Base-by-base conservation (phyloP, 2,113 vertebrate species). In the Barbus barbus region DNA sequence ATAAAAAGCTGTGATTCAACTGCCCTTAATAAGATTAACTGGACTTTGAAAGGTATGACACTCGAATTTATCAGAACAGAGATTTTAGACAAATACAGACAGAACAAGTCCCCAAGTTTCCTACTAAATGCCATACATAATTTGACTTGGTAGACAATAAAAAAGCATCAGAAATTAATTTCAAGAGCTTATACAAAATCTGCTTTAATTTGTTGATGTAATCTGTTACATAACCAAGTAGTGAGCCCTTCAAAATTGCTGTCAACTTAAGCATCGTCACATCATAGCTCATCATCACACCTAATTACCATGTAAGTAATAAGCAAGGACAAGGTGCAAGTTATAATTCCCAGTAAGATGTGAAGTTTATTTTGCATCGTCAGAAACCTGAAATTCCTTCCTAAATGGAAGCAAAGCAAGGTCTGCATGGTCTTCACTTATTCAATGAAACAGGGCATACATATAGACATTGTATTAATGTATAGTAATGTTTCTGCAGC, bases 141-240 rank as follows among this genome's bases (percentile, higher is more conserved):
- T 36, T 36, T 16, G 75, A 58, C 22, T 78, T 56, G 3, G 74
- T 22, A 58, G 74, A 56, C 74, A 48, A 33, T 77, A n/a, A 3
- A n/a, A 56, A 77, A 58, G 12, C 26, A 78, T 22, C 24, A 31
- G 18, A 36, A 58, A 28, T 22, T 1, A 11, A 61, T 26, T 61
- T 38, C 3, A 61, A 26, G 3, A 78, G 18, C 22, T 60, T 26
- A 9, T 58, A 78, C n/a, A 78, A 12, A 58, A 58, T 77, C 53
- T 38, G 51, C 31, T 60, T 33, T 58, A 78, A 78, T 78, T 60
- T 77, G 75, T 58, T 58, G 12, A 78, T 24, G 53, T 60, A 78
- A 58, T 14, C 3, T 14, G 51, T 78, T 78, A 38, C 18, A 56
- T 56, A 36, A 77, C 26, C 9, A 51, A 41, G 9, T 13, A 51